Conservation (phyloP, 2,888 invertebrate species). For the Chrysolina americana region DNA sequence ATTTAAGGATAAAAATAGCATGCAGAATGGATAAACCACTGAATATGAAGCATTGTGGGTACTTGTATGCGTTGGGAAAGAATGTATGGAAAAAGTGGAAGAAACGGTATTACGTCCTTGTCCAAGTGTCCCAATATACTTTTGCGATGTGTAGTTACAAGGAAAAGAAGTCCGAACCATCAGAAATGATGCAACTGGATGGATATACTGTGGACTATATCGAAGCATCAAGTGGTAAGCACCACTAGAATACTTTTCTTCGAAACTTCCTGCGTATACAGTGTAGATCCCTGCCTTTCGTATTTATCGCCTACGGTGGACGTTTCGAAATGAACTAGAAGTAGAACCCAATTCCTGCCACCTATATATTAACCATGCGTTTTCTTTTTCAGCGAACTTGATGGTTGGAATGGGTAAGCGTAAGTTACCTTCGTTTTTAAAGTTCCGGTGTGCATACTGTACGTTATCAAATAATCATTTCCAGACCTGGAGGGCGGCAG, state of each 20-base stretch:
- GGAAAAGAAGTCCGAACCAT: constrained; percentile 99
- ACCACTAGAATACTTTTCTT: neutral
- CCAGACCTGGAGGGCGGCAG: constrained; percentile 92
- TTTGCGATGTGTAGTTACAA: constrained; percentile 99
- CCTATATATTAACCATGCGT: neutral
- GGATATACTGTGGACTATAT: constrained; percentile 99
- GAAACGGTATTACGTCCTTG: constrained; percentile 96
- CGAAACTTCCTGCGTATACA: neutral
- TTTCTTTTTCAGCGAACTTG: constrained; percentile 80
- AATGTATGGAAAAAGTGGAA: constrained; percentile 99
- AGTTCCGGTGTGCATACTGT: constrained; percentile 40
- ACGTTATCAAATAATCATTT: constrained; percentile 58
- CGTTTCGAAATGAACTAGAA: neutral
- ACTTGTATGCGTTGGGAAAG: constrained; percentile 94
- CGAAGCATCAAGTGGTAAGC: constrained; percentile 91
- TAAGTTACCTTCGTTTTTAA: constrained; percentile 62
- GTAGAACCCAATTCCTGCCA: neutral
- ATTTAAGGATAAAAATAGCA: constrained; percentile 96
- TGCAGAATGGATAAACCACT: constrained; percentile 99
- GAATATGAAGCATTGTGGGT: constrained; percentile 98
- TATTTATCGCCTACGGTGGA: neutral
- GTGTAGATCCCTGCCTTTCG: no score
- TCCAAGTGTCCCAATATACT: constrained; percentile 99
- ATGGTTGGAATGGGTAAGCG: constrained; percentile 92
- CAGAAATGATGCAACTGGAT: constrained; percentile 99